Percentiles rank a stretch among this genome's conserved stretches.
These are phyloP conservation scores for Dasyprocta punctata DNA, from an alignment of 2,113 vertebrate genomes.

Conservation along the genomic window DNA sequence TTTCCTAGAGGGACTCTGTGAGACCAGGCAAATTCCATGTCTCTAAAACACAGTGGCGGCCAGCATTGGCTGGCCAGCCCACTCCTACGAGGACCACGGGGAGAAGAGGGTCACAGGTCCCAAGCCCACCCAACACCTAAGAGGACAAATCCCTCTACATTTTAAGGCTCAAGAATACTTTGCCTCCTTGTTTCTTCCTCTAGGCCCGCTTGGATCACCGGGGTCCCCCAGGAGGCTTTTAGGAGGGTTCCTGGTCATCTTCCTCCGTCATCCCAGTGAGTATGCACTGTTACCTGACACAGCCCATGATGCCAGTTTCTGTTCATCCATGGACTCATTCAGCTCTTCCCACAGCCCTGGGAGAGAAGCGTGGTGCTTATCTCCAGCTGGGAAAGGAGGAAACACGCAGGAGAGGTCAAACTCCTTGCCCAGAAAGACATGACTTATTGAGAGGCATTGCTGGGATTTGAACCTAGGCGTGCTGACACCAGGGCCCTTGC, in stretches of 20 bases:
- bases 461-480: not conserved
- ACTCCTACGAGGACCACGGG: not conserved
- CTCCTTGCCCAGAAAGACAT: not conserved
- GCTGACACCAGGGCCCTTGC: not conserved
- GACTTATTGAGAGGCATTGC: not conserved
- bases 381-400: not conserved
- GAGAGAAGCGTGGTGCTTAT: fast-evolving
- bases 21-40: not conserved
- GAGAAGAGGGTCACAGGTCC: not conserved
- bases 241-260: fast-evolving
- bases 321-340: fast-evolving
- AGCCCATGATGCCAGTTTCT: fast-evolving
- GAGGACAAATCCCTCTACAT: not conserved
- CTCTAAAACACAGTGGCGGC: fast-evolving
- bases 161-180: not conserved
- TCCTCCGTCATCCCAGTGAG: fast-evolving
- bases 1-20: not conserved
- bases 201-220: not conserved
- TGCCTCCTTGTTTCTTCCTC: too few species aligned
- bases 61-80: fast-evolving
- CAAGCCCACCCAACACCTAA: too few species aligned
- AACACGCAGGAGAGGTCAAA: not conserved
- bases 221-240: not conserved
- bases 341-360: not conserved
- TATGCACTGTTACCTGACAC: fast-evolving